A percentile compares a stretch with the other conserved stretches of the same genome.
Conservation (phyloP, 2,113 vertebrate genomes). For the Oplegnathus fasciatus region DNA sequence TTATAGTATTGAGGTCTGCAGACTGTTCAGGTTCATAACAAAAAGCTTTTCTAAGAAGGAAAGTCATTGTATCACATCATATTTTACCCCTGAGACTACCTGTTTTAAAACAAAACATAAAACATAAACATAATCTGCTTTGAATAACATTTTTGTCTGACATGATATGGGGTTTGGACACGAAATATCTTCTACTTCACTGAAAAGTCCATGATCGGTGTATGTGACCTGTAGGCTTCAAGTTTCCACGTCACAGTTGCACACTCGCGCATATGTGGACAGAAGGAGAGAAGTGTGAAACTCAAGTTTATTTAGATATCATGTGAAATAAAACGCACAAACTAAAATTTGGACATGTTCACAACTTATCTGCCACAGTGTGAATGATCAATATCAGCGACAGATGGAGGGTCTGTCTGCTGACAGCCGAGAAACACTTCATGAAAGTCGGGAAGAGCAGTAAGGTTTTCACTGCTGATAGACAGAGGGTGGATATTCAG, state of each 20-base stretch:
- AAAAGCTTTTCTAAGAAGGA: background rate
- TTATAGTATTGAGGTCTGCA: conserved; percentile 1
- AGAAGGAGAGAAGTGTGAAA: background rate
- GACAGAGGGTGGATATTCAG: background rate
- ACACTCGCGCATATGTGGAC: background rate
- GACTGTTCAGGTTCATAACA: background rate
- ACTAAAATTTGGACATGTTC: background rate
- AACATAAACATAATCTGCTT: background rate
- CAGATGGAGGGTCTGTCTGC: background rate
- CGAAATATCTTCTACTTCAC: background rate
- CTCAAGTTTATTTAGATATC: background rate
- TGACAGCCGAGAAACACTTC: background rate
- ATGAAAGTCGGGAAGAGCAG: background rate
- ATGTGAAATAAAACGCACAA: background rate
- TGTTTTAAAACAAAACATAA: background rate
- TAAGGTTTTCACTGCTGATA: background rate
- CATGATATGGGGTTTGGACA: too few relatives aligned
- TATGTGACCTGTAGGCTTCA: background rate
- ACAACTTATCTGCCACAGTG: background rate
- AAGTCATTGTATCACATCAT: background rate
- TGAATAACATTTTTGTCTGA: background rate
- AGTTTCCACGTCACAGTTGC: background rate
- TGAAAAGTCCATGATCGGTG: background rate
- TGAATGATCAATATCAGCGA: background rate
- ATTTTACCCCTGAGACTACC: background rate